Evolutionary conservation across 1,140 invertebrate genomes (phyloP).

Genomic region (Drosophila asahinai): DNA sequence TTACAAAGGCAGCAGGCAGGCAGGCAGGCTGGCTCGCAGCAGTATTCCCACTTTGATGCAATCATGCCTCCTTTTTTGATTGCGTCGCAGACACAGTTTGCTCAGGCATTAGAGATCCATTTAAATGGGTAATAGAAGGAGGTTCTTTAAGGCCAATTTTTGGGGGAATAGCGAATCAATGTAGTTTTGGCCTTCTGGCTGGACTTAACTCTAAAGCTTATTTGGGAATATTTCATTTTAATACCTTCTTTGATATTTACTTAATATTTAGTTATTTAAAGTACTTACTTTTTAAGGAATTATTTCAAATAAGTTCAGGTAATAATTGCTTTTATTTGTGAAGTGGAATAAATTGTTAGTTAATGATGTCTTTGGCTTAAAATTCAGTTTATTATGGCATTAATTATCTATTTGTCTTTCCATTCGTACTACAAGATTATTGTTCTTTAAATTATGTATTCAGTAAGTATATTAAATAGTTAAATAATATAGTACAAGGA

Average conservation of each 20-base stretch:
- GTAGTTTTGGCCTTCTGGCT: background rate
- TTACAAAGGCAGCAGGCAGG: slow-evolving; percentile 54
- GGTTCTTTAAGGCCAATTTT: background rate
- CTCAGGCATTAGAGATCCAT: slow-evolving; percentile 18
- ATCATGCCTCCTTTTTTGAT: slow-evolving; percentile 25
- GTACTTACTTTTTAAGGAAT: background rate
- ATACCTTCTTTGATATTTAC: too few relatives aligned
- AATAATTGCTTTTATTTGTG: background rate
- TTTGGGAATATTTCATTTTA: background rate
- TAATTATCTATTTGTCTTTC: too few relatives aligned
- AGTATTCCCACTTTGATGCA: slow-evolving; percentile 38
- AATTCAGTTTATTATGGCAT: too few relatives aligned
- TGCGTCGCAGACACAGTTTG: slow-evolving; percentile 35
- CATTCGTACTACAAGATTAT: too few relatives aligned
- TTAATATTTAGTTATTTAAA: too few relatives aligned
- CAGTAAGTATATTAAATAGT: too few relatives aligned
- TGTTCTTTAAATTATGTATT: too few relatives aligned
- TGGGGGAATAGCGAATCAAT: background rate
- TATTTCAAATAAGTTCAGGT: accelerated
- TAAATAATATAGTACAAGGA: too few relatives aligned
- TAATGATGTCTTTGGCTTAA: too few relatives aligned
- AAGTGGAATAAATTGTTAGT: too few relatives aligned
- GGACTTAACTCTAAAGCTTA: background rate
- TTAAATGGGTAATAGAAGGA: slow-evolving; percentile 29
- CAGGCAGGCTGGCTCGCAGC: background rate